These are phyloP conservation scores for Eustalomyia histrio DNA, from an alignment of 2,888 invertebrate genomes.

Conservation along the genomic window DNA sequence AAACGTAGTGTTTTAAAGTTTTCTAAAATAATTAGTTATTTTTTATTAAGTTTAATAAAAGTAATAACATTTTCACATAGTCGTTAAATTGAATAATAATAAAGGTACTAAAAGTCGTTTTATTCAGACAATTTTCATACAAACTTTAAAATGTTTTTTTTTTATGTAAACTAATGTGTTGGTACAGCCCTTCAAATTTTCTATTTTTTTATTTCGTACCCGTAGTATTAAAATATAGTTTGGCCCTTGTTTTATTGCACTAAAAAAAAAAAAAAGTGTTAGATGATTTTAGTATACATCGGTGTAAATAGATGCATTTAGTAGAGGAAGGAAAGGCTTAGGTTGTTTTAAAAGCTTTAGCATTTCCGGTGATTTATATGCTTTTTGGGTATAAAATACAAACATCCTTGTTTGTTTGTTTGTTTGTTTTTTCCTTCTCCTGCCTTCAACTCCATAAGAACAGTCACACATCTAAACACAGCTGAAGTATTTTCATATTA, in stretches of 20 bases:
- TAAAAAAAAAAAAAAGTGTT: slow-evolving; percentile 25
- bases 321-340: slow-evolving; percentile 49
- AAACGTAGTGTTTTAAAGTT: no score
- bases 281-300: background rate
- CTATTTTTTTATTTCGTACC: slow-evolving; percentile 1
- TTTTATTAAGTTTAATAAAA: no score
- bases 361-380: slow-evolving; percentile 61
- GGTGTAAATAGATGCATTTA: slow-evolving; percentile 28
- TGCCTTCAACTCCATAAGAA: background rate
- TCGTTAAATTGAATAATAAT: no score
- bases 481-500: background rate
- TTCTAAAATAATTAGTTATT: no score
- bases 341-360: slow-evolving; percentile 61
- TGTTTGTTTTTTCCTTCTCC: background rate
- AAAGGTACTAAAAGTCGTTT: background rate
- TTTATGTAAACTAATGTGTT: background rate
- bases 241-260: slow-evolving; percentile 5
- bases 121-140: background rate
- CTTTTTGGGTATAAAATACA: slow-evolving; percentile 51
- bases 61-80: no score
- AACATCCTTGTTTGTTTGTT: slow-evolving; percentile 9
- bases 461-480: background rate
- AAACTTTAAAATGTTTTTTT: background rate
- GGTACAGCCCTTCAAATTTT: slow-evolving; percentile 20
- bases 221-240: slow-evolving; percentile 29